A percentile compares a stretch with the other conserved stretches of the same genome.
phyloP scores from a whole-genome alignment of 2,113 vertebrate genomes.

The Cyprinus carpio region DNA sequence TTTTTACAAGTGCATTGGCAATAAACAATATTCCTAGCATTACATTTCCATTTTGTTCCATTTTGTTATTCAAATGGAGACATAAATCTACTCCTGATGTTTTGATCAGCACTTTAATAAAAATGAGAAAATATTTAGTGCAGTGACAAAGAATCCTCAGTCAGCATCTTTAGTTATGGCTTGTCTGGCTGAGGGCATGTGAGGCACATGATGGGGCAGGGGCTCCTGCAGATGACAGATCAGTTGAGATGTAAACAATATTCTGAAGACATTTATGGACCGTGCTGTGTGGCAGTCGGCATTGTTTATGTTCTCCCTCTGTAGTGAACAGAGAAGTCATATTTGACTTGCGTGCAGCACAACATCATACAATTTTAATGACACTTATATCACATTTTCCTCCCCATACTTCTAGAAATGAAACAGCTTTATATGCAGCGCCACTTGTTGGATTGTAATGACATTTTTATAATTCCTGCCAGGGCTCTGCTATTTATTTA shows the following conservation, averaged over 20 bases:
- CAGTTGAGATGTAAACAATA: conserved; percentile 63
- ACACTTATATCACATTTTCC: conserved; percentile 78
- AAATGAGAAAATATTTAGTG: conserved; percentile 5
- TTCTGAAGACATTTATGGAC: conserved; percentile 73
- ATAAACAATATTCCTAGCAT: conserved; percentile 1
- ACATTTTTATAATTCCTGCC: conserved; percentile 80
- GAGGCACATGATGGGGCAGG: not conserved
- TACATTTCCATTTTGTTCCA: not conserved
- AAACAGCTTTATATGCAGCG: conserved; percentile 77
- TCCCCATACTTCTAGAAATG: conserved; percentile 68
- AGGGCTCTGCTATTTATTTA: conserved; percentile 76
- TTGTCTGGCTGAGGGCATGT: not conserved
- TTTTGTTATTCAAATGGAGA: conserved; percentile 13
- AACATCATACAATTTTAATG: conserved; percentile 80
- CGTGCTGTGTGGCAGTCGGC: conserved; percentile 72
- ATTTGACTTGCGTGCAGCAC: conserved; percentile 73
- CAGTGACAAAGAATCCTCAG: not conserved
- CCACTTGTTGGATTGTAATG: conserved; percentile 72
- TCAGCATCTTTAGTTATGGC: conserved; percentile 25
- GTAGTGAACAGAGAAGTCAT: conserved; percentile 74
- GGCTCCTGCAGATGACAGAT: conserved; percentile 69
- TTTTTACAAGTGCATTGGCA: not conserved
- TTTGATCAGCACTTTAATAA: conserved; percentile 11
- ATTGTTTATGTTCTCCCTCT: conserved; percentile 71
- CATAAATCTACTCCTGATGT: conserved; percentile 3